Base-by-base conservation (phyloP, 1,140 invertebrate species). In the Eriosoma lanigerum region DNA sequence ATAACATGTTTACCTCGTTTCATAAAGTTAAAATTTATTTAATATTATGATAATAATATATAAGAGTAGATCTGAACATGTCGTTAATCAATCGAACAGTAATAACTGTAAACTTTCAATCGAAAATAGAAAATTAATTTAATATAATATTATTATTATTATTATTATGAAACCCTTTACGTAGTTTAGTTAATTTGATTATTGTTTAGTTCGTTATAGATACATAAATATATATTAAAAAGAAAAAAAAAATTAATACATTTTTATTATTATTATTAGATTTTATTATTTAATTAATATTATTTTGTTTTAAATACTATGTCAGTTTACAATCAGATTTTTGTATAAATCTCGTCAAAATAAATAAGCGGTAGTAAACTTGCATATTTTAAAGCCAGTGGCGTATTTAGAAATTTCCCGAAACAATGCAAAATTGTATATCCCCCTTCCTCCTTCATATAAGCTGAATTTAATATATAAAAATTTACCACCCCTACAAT, bases 1-100 rank as follows among this genome's bases (percentile, higher is more conserved):
- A 24, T 52, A 73, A 76, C 73, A 58, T 38, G 52, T 76, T 54
- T 76, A 76, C 73, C 73, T 76, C 52, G 17, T 76, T 76, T 58
- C 13, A 60, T 38, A 76, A 38, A 58, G n/a, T 48, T 70, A 54
- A 73, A 54, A n/a, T 19, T 50, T 72, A n/a, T 72, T 26, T 9
- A 52, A 44, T 66, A 19, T 8, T n/a, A 70, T 64, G n/a, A n/a
- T n/a, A n/a, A n/a, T n/a, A n/a, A 46, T 44, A 17, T 17, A n/a
- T 21, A 48, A 19, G n/a, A n/a, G n/a, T n/a, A n/a, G n/a, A n/a
- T n/a, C 19, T 48, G 3, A 26, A 26, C 9, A 70, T 48, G 32
- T 64, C 21, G 32, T 38, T 44, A 64, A 44, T 64, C 62, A 17
- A 21, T n/a, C n/a, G n/a, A n/a, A n/a, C n/a, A n/a, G n/a, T n/a